Evolutionary conservation across 2,888 invertebrate genomes (phyloP), one percentile per base, ranked within the genome.

Genomic region (Lordiphosa fenestrarum): DNA sequence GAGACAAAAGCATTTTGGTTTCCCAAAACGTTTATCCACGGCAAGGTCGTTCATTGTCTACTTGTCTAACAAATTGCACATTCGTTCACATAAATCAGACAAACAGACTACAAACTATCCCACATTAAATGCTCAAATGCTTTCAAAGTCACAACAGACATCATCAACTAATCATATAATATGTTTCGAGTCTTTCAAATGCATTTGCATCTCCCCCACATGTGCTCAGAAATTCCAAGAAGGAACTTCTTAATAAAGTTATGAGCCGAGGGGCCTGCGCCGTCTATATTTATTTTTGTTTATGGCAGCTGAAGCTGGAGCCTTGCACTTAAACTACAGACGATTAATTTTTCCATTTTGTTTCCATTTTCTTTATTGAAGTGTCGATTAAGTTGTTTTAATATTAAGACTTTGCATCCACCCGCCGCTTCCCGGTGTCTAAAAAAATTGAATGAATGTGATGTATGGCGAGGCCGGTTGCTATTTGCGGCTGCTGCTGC

Each of bases 311-410:
- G 33, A 55, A 39, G 36, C 55, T 44, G 10, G 23, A 35, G 53
- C 46, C 59, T 65, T 62, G 62, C 75, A 78, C 83, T 76, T 74
- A 72, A 66, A 83, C 80, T 46, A 56, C 49, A 49, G 47, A 60
- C 75, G 67, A 83, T 76, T 83, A 83, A 80, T 80, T 62, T 65
- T 61, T 49, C 48, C 60, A 25, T 58, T 52, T 23, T 25, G 25
- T 25, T 38, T 51, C 49, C 36, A 38, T 38, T 65, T 56, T 65
- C 38, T 52, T 60, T 62, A 59, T 52, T 53, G 57, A 49, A 69
- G 69, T 65, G 80, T 60, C 82, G 80, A 76, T 82, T 75, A 82
- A 82, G 75, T 74, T 82, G 80, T 65, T 77, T 64, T 69, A 63
- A 73, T 77, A 71, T 74, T 58, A 56, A 71, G 67, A 56, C 44